Conservation (phyloP, 1,140 invertebrate genomes). For the Bathynomus jamesi region DNA sequence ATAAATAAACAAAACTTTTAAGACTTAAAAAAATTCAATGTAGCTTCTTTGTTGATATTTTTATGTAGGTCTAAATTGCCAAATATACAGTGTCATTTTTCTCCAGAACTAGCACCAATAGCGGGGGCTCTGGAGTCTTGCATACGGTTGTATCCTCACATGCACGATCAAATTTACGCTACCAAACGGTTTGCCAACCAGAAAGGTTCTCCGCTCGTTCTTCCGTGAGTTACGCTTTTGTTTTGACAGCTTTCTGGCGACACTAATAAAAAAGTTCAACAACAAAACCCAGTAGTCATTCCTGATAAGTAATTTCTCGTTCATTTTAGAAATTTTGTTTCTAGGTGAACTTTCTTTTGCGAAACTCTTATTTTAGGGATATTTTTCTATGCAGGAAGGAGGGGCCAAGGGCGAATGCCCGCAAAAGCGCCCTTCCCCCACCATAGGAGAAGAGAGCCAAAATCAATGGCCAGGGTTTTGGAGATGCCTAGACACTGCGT, state of each 20-base stretch:
- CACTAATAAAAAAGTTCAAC: background rate
- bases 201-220: constrained; percentile 51
- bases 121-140: constrained; percentile 53
- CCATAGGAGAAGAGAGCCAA: no score
- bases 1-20: no score
- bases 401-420: no score
- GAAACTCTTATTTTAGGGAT: no score
- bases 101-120: constrained; percentile 54
- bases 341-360: background rate
- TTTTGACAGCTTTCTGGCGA: constrained; percentile 17
- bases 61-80: no score
- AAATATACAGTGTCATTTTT: constrained; percentile 7
- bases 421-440: no score
- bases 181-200: constrained; percentile 48
- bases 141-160: constrained; percentile 58
- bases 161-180: constrained; percentile 62
- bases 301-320: background rate
- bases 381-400: no score
- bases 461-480: no score
- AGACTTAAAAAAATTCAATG: no score
- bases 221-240: constrained; percentile 53
- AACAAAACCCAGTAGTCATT: background rate
- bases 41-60: no score
- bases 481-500: no score
- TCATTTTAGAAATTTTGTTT: no score